These are phyloP conservation scores for Hystrix brachyura DNA, from an alignment of 2,113 vertebrate genomes.

Conservation along the genomic window DNA sequence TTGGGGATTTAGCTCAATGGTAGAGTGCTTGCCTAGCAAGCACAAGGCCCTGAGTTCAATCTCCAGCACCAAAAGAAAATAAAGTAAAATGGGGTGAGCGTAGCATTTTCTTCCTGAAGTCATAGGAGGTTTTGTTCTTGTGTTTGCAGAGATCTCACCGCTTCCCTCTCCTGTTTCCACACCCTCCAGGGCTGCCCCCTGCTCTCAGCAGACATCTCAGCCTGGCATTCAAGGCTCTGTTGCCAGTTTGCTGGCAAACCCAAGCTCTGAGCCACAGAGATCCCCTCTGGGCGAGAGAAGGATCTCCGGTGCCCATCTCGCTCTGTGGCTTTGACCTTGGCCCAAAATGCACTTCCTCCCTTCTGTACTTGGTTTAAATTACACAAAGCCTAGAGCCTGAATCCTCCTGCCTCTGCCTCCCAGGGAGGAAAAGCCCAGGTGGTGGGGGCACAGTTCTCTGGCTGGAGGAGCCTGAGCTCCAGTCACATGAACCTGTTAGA, in stretches of 20 bases:
- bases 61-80: too few relatives aligned
- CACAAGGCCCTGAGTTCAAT: too few relatives aligned
- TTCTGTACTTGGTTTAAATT: background rate
- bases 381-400: background rate
- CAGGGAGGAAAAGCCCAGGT: background rate
- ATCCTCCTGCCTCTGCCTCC: background rate
- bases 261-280: too few relatives aligned
- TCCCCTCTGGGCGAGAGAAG: background rate
- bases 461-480: background rate
- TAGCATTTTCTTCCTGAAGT: too few relatives aligned
- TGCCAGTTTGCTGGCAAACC: background rate
- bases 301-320: background rate
- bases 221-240: background rate
- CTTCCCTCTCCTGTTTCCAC: background rate
- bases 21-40: too few relatives aligned
- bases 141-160: background rate
- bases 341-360: background rate
- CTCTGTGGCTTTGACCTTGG: background rate
- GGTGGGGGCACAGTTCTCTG: background rate
- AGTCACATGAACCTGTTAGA: background rate
- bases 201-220: constrained; percentile 17
- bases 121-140: background rate
- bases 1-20: too few relatives aligned
- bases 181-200: background rate
- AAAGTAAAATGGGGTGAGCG: too few relatives aligned